Evolutionary conservation across 2,888 invertebrate genomes (phyloP).

Genomic region (Phyllotreta cruciferae): DNA sequence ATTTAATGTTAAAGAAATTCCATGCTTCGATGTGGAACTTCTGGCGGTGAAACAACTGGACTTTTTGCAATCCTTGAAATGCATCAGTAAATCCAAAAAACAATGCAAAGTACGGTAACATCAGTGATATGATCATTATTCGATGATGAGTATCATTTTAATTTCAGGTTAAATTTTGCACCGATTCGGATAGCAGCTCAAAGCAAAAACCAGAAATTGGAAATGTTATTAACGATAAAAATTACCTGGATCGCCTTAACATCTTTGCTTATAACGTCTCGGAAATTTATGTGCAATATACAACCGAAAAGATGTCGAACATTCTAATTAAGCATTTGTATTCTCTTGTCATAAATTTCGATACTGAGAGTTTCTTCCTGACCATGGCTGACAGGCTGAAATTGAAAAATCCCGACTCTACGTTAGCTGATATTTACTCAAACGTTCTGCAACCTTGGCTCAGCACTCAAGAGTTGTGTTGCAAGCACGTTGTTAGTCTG

Average conservation of each 20-base stretch:
- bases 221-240: conserved; percentile 39
- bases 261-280: conserved; percentile 62
- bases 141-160: neutral
- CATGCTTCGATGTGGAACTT: conserved; percentile 40
- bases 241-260: conserved; percentile 61
- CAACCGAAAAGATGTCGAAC: conserved; percentile 59
- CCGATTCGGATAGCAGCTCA: conserved; percentile 30
- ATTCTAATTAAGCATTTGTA: conserved; percentile 64
- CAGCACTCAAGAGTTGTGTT: conserved; percentile 61
- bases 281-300: conserved; percentile 65
- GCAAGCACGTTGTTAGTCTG: conserved; percentile 67
- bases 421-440: conserved; percentile 49
- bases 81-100: conserved; percentile 58
- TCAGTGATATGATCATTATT: neutral
- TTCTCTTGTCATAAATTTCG: conserved; percentile 66
- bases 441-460: conserved; percentile 62
- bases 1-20: conserved; percentile 44
- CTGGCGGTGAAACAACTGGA: conserved; percentile 59
- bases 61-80: conserved; percentile 61
- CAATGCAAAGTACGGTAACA: conserved; percentile 58
- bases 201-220: conserved; percentile 25
- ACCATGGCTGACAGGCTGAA: conserved; percentile 56
- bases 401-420: conserved; percentile 38
- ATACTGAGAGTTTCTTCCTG: conserved; percentile 63
- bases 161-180: conserved; percentile 32